Base-by-base conservation (phyloP, 2,888 invertebrate genomes). In the Coelopa pilipes region DNA sequence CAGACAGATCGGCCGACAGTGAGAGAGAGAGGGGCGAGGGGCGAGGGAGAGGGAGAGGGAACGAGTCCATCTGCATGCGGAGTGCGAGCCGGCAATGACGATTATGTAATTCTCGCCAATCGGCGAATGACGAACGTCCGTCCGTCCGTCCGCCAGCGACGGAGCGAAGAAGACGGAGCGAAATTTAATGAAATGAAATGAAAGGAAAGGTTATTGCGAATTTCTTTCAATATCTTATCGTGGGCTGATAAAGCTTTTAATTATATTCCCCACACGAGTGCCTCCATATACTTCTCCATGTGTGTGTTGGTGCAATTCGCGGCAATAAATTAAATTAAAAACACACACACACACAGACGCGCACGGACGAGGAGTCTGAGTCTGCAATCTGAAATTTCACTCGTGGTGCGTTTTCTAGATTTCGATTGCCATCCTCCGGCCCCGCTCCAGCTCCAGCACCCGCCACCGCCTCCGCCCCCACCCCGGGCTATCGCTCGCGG, bases 361-460 rank as follows among this genome's bases (percentile, higher is more conserved):
- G 12, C 34, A n/a, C 62, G n/a, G 57, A 59, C 17, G 57, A 19
- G 17, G 57, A 59, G 12, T 34, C 34, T 34, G 2, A 7, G 4
- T 59, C 50, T 4, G 69, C 46, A 59, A 69, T 69, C 69, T 47
- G 21, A 59, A 59, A 59, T 69, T 69, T 69, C 69, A 69, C 69
- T 59, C 59, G 66, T 66, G 19, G 66, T 19, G 59, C 47, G 12
- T 57, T 59, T 34, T 69, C 59, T 69, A 59, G 69, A 47, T 69
- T 34, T 59, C 57, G 21, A 50, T 66, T 34, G 21, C 19, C 50
- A 50, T 49, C 45, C 24, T 21, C 50, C 19, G 5, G 4, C 10
- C 47, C 9, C 9, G 21, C 59, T 47, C 59, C 46, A 21, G 5
- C 12, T n/a, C 45, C 57, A 15, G 45, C 5, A 12, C 34, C 34